phyloP scores from a whole-genome alignment of 2,888 invertebrate species.

The Trisateles emortualis region DNA sequence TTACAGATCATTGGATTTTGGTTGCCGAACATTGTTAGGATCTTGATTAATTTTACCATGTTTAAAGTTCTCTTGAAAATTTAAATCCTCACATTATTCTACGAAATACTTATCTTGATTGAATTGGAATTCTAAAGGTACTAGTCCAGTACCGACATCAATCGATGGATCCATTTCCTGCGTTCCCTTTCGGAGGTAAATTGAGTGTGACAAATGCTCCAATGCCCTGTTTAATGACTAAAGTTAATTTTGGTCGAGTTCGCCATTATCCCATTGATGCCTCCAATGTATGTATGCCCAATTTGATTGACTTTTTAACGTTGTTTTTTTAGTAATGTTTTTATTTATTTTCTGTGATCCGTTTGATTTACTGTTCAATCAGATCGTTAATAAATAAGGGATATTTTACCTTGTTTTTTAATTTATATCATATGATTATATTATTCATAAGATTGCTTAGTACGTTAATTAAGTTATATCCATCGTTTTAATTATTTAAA shows the following conservation, averaged over 20 bases:
- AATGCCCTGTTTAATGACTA: constrained; percentile 59
- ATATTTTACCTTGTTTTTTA: neutral
- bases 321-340: constrained; percentile 6
- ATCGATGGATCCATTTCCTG: constrained; percentile 37
- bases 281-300: constrained; percentile 30
- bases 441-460: too few relatives aligned
- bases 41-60: neutral
- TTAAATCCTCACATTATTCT: constrained; percentile 12
- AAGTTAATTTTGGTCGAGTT: constrained; percentile 57
- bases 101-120: constrained; percentile 31
- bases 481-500: too few relatives aligned
- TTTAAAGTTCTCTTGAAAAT: neutral
- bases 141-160: constrained; percentile 8
- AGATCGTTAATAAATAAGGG: neutral
- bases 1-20: constrained; percentile 12
- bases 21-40: constrained; percentile 1
- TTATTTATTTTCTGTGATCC: neutral
- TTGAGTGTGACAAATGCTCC: constrained; percentile 66
- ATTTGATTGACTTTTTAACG: constrained; percentile 24
- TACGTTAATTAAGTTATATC: too few relatives aligned
- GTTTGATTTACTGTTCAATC: neutral
- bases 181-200: constrained; percentile 59
- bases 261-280: constrained; percentile 45
- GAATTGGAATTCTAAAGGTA: constrained; percentile 23
- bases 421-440: too few relatives aligned